phyloP scores from a whole-genome alignment of 1,140 invertebrate genomes.

The Chelonus insularis region DNA sequence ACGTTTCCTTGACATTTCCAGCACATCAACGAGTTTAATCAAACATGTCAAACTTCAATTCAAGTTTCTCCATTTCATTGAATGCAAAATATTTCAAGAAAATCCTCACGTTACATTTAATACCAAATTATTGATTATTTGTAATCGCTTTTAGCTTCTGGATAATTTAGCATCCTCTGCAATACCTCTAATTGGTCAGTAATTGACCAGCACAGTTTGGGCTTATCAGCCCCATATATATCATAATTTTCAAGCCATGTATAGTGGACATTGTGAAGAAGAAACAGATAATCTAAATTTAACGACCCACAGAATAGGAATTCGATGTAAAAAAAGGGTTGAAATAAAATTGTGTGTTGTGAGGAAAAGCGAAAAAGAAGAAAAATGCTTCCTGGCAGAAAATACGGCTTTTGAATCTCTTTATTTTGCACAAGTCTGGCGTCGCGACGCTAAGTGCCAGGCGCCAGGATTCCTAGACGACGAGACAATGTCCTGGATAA shows the following conservation, averaged over 20 bases:
- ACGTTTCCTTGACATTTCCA: no score
- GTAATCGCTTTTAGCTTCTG: neutral
- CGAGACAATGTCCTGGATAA: constrained; percentile 36
- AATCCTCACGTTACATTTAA: no score
- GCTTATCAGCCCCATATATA: constrained; percentile 1
- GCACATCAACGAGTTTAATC: no score
- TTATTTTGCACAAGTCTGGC: no score
- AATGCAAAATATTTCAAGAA: no score
- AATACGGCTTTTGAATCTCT: no score
- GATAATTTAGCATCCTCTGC: neutral
- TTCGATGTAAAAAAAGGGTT: neutral
- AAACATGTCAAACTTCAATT: no score
- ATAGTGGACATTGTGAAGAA: neutral
- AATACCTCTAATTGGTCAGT: constrained; percentile 14
- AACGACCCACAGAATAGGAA: neutral
- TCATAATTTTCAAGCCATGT: constrained; percentile 15
- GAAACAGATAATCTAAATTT: constrained; percentile 15
- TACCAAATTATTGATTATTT: neutral
- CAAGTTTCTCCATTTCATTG: no score
- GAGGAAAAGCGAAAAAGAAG: neutral
- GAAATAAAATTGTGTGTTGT: no score
- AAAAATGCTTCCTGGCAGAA: neutral
- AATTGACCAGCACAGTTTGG: neutral
- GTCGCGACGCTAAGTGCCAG: constrained; percentile 36
- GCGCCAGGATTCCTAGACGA: constrained; percentile 41